Evolutionary conservation across 1,140 invertebrate genomes (phyloP).

Genomic region (Grapholita molesta): DNA sequence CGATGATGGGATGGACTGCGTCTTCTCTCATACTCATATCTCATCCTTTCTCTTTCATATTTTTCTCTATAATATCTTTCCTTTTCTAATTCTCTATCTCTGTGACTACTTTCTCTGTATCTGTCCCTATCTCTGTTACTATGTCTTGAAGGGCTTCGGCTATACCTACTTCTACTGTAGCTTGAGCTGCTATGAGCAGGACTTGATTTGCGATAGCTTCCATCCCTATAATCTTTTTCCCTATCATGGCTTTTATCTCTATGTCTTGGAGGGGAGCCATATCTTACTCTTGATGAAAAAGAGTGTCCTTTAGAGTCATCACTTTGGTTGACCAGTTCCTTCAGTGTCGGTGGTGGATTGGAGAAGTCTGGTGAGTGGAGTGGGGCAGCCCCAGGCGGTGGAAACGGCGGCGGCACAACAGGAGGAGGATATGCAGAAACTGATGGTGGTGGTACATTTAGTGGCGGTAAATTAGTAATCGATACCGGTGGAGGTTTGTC

Average conservation of each 20-base stretch:
- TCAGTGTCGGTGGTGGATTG: constrained; percentile 2
- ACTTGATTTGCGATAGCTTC: not conserved
- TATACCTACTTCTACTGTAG: constrained; percentile 26
- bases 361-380: not conserved
- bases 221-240: constrained; percentile 27
- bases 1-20: constrained; percentile 39
- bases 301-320: not conserved
- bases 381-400: not conserved
- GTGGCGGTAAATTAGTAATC: constrained; percentile 21
- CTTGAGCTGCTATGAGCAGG: constrained; percentile 35
- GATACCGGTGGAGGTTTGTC: constrained; percentile 23
- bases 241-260: constrained; percentile 37
- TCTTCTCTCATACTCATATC: constrained; percentile 43
- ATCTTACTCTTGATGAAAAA: constrained; percentile 27
- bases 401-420: constrained; percentile 6
- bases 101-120: constrained; percentile 22
- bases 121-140: constrained; percentile 21
- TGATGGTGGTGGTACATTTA: constrained; percentile 30
- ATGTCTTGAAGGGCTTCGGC: constrained; percentile 42
- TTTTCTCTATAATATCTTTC: constrained; percentile 42
- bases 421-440: not conserved
- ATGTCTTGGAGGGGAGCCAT: constrained; percentile 24
- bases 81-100: constrained; percentile 29
- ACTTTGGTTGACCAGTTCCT: not conserved
- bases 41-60: constrained; percentile 43